phyloP scores from a whole-genome alignment of 2,888 invertebrate species.

The Trachelus tabidus region DNA sequence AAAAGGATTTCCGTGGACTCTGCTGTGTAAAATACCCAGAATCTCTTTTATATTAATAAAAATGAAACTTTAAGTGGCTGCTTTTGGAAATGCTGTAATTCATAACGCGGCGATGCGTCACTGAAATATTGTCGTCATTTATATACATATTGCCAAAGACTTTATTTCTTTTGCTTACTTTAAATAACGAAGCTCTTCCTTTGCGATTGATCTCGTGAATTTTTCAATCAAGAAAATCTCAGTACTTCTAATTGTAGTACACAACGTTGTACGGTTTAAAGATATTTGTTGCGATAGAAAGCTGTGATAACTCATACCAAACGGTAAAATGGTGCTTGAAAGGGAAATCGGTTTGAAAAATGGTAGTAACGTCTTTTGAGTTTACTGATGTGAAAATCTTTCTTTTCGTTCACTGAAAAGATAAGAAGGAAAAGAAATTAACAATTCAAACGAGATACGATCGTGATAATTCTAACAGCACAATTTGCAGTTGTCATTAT shows the following conservation, averaged over 20 bases:
- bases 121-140: background rate
- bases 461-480: too few species aligned
- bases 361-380: background rate
- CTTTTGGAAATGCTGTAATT: background rate
- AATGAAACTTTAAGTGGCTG: background rate
- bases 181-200: background rate
- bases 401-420: background rate
- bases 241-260: background rate
- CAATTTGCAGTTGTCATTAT: too few species aligned
- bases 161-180: background rate
- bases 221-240: background rate
- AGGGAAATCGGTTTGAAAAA: background rate
- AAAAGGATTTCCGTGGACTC: background rate
- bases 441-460: background rate
- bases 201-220: background rate
- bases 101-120: background rate
- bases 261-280: background rate
- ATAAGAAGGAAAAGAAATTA: background rate
- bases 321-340: conserved; percentile 1
- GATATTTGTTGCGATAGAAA: conserved; percentile 1
- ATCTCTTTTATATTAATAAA: background rate
- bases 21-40: background rate
- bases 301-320: conserved; percentile 10
- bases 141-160: background rate
- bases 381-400: background rate